These are phyloP conservation scores for Amiota mariae DNA, from an alignment of 2,888 invertebrate genomes.

Conservation along the genomic window DNA sequence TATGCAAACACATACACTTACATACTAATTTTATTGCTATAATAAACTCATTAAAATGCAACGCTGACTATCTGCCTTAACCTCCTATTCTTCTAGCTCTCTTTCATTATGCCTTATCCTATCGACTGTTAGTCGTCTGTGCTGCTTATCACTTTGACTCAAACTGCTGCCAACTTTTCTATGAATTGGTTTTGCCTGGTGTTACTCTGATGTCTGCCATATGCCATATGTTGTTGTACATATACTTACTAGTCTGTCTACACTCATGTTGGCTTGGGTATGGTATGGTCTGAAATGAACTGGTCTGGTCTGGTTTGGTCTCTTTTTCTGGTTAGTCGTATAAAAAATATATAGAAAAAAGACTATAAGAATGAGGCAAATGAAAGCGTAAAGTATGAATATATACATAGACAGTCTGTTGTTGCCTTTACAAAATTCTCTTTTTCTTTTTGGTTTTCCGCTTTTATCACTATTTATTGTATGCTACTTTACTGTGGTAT, in stretches of 20 bases:
- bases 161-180: neutral
- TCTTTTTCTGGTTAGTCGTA: constrained; percentile 51
- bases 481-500: constrained; percentile 14
- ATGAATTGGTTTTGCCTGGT: constrained; percentile 16
- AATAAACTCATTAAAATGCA: constrained; percentile 66
- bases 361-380: neutral
- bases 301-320: too few species aligned
- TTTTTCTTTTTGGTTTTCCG: neutral
- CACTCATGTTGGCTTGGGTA: too few species aligned
- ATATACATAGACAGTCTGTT: neutral
- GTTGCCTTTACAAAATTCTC: neutral
- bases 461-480: constrained; percentile 9
- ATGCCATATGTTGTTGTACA: constrained; percentile 43
- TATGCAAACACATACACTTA: neutral
- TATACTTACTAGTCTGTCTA: constrained; percentile 25
- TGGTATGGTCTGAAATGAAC: too few species aligned
- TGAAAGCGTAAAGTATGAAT: neutral
- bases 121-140: neutral
- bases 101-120: neutral
- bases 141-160: neutral
- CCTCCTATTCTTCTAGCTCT: neutral
- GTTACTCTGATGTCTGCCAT: constrained; percentile 33
- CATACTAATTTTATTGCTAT: constrained; percentile 47
- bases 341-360: neutral
- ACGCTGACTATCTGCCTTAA: neutral